Conservation (phyloP, 2,113 vertebrate species). For the Centropus unirufus region DNA sequence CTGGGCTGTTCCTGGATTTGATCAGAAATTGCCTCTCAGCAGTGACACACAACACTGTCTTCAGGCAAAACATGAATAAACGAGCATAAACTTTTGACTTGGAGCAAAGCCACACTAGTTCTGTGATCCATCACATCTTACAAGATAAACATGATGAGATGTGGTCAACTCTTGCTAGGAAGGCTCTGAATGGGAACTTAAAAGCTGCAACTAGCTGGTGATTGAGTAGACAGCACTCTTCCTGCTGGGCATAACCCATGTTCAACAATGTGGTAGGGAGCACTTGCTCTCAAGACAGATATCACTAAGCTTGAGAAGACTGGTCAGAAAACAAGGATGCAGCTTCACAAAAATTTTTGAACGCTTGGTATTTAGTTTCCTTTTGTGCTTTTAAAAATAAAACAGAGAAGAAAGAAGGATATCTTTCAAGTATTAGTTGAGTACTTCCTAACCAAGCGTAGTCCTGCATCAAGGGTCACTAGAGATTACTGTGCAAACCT, state of each 20-base stretch:
- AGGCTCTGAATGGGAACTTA: not conserved
- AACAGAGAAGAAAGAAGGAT: not conserved
- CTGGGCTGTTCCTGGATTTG: not conserved
- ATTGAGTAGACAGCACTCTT: not conserved
- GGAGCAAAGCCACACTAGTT: not conserved
- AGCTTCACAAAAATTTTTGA: not conserved
- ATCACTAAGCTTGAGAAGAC: not conserved
- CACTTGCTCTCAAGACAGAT: not conserved
- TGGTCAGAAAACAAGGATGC: not conserved
- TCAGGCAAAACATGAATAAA: slow-evolving; percentile 8
- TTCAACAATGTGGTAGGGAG: not conserved
- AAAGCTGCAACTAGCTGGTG: not conserved
- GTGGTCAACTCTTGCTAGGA: not conserved
- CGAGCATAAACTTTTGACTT: not conserved
- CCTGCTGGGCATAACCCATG: accelerated
- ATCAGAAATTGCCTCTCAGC: not conserved
- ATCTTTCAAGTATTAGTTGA: not conserved
- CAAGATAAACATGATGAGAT: not conserved
- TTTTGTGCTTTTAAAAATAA: not conserved
- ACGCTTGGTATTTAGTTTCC: not conserved
- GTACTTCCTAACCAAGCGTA: not conserved
- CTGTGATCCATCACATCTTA: not conserved
- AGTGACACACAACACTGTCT: not conserved
- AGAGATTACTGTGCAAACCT: not conserved
- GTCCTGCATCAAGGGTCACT: not conserved